Evolutionary conservation across 1,140 invertebrate species (phyloP), one percentile per base, ranked within the genome.

Genomic region (Panagrolaimus sp.): DNA sequence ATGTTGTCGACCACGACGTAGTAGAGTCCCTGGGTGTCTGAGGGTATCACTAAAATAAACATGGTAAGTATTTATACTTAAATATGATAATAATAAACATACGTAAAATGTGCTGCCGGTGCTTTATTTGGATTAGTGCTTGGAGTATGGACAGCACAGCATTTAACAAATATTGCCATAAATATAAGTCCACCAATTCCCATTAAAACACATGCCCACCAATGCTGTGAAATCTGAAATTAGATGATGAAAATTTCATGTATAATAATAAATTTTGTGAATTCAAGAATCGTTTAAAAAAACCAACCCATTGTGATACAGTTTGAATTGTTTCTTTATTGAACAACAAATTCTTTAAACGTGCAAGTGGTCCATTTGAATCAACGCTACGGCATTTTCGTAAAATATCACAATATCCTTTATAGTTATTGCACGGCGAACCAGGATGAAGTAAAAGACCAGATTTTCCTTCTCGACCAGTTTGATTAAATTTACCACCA

Each of bases 81-180:
- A 38, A 38, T 38, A 38, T 4, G 7, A 38, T 38, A 38, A 4
- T 38, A 38, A 38, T 4, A 38, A 38, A 38, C 31, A 38, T 38
- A 38, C 31, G 81, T 73, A 48, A 81, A 71, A 53, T 75, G 72
- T 20, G 80, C 77, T 5, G 80, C 81, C 9, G 80, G 79, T 14
- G 78, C 38, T 61, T 78, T 79, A 44, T 79, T 78, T n/a, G 77
- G 77, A 73, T 79, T 79, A 8, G 77, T 79, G 9, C 31, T 45
- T n/a, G 96, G 96, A 48, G 96, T 98, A 84, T 98, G 95, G 64
- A 98, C 95, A 14, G 96, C 95, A 85, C 95, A 98, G 83, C 95
- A 96, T 84, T 98, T 97, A 76, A 99, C 96, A 84, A 99, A 98
- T n/a, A 93, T 85, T 27, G 92, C 94, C 94, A 98, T 98, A 9